Conservation (phyloP, 2,797 vertebrate species). For the Sebastolobus alascanus region DNA sequence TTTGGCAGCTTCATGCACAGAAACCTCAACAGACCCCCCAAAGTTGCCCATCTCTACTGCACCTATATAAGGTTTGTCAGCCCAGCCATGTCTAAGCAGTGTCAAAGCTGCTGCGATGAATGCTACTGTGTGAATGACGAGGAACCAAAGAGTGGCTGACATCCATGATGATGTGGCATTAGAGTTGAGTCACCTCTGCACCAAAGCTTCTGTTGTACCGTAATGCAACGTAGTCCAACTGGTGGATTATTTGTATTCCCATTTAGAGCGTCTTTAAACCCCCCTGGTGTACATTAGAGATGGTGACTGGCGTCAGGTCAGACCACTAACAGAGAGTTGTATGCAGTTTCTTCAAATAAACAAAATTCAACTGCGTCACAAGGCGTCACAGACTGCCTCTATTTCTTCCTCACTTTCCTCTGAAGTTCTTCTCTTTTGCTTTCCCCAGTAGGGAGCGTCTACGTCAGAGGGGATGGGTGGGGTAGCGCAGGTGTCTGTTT, state of each 20-base stretch:
- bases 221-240: conserved; percentile 17
- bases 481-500: conserved; percentile 53
- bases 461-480: conserved; percentile 44
- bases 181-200: conserved; percentile 26
- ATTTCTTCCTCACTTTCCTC: conserved; percentile 24
- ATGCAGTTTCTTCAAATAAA: conserved; percentile 72
- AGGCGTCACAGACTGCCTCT: conserved; percentile 35
- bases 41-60: neutral
- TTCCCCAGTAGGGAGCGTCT: conserved; percentile 20
- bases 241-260: conserved; percentile 70
- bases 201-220: conserved; percentile 38
- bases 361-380: conserved; percentile 45
- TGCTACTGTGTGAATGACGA: conserved; percentile 13
- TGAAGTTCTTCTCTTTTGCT: conserved; percentile 24
- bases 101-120: neutral
- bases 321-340: conserved; percentile 60
- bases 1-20: neutral
- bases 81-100: neutral
- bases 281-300: conserved; percentile 40
- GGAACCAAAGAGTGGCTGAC: conserved; percentile 12
- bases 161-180: conserved; percentile 61
- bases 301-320: conserved; percentile 47
- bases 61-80: neutral
- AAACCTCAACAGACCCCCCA: neutral
- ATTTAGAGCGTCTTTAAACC: conserved; percentile 51